Evolutionary conservation across 2,888 invertebrate genomes (phyloP).

Genomic region (Aethes cnicana): DNA sequence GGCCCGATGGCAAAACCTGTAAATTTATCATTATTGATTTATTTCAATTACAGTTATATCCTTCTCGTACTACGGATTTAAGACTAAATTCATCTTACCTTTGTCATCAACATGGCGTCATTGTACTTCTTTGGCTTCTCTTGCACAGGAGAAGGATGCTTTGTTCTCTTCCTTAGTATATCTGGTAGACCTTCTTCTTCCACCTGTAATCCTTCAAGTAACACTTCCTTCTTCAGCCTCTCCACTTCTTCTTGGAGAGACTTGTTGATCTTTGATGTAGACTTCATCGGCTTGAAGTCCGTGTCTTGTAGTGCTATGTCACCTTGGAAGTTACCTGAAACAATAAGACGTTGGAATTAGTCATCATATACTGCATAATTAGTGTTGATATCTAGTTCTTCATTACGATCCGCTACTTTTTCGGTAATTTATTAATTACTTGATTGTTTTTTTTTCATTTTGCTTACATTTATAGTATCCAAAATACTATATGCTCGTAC

Average conservation of each 20-base stretch:
- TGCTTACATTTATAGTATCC: too few species aligned
- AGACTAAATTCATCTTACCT: slow-evolving; percentile 52
- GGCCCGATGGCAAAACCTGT: slow-evolving; percentile 66
- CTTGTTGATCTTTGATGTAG: slow-evolving; percentile 83
- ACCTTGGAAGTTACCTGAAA: slow-evolving; percentile 90
- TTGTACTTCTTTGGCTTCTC: slow-evolving; percentile 78
- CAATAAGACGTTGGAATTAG: slow-evolving; percentile 36
- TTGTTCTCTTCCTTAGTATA: slow-evolving; percentile 86
- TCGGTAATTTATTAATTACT: too few species aligned
- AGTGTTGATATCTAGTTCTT: too few species aligned
- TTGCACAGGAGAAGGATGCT: slow-evolving; percentile 80
- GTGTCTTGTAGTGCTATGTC: slow-evolving; percentile 90
- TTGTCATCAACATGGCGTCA: slow-evolving; percentile 68
- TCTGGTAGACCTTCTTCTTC: slow-evolving; percentile 92
- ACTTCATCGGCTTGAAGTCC: slow-evolving; percentile 58
- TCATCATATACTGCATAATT: too few species aligned
- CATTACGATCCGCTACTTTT: too few species aligned
- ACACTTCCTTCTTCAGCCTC: slow-evolving; percentile 90
- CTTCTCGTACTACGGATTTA: too few species aligned
- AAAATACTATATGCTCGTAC: too few species aligned
- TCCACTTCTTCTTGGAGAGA: slow-evolving; percentile 90
- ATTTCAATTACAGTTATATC: background rate
- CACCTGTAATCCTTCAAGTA: slow-evolving; percentile 90
- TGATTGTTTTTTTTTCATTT: too few species aligned
- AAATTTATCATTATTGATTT: slow-evolving; percentile 34